Conservation (phyloP, 2,888 invertebrate species). For the Strigamia transsilvanica region DNA sequence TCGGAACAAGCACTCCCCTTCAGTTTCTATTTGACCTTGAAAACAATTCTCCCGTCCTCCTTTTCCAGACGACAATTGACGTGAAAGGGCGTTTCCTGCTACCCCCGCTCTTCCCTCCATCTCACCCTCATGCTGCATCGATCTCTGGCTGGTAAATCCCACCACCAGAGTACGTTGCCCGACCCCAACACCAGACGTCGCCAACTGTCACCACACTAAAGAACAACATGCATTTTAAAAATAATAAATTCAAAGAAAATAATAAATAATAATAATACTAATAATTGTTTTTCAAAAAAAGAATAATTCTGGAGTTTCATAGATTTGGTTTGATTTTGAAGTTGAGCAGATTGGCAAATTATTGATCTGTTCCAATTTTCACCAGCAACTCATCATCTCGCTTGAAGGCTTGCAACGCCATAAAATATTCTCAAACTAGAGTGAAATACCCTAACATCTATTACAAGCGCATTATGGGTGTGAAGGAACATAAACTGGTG, state of each 20-base stretch:
- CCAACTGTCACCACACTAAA: background rate
- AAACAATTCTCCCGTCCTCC: conserved; percentile 6
- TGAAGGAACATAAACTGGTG: background rate
- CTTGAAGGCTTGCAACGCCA: background rate
- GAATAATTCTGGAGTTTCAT: background rate
- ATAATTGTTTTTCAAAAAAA: too few relatives aligned
- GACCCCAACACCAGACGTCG: background rate
- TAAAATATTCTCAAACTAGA: background rate
- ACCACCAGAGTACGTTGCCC: too few relatives aligned
- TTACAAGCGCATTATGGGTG: background rate
- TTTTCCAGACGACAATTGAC: conserved; percentile 30
- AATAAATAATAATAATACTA: too few relatives aligned
- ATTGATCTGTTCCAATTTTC: background rate
- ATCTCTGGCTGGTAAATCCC: background rate
- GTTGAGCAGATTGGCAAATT: background rate
- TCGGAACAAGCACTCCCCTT: too few relatives aligned
- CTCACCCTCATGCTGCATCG: background rate
- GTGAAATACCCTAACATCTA: background rate
- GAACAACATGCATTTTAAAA: too few relatives aligned
- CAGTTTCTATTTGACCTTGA: background rate
- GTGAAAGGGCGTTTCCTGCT: conserved; percentile 22
- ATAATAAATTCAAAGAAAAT: too few relatives aligned
- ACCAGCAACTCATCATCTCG: conserved; percentile 1
- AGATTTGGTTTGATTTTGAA: background rate
- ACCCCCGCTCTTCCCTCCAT: conserved; percentile 10